These are phyloP conservation scores for Melanaphis sacchari DNA, from an alignment of 1,140 invertebrate species.

Conservation along the genomic window DNA sequence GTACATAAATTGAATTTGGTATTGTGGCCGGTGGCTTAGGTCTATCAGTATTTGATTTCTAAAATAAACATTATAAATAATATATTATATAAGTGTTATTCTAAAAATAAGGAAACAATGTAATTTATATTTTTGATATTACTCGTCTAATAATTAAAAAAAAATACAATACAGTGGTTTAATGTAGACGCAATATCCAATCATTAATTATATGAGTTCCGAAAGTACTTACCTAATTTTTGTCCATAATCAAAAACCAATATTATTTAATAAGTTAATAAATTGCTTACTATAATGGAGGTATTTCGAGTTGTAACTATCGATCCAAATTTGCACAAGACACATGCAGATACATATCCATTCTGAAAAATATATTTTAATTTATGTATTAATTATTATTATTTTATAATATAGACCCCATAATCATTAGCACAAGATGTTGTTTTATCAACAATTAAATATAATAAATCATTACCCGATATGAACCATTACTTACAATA, in stretches of 20 bases:
- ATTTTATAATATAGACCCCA: not conserved
- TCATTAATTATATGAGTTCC: not conserved
- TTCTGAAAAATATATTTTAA: not conserved
- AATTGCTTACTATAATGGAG: not conserved
- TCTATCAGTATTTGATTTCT: not conserved
- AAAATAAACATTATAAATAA: not conserved
- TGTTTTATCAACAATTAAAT: not conserved
- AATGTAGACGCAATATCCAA: not conserved
- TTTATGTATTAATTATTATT: not conserved
- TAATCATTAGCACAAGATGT: too few relatives aligned
- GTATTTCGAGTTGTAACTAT: not conserved
- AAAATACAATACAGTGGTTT: not conserved
- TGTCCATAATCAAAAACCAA: not conserved
- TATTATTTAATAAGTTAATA: not conserved
- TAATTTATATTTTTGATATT: not conserved
- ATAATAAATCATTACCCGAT: not conserved
- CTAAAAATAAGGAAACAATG: not conserved
- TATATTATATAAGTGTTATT: too few relatives aligned
- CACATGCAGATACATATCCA: not conserved
- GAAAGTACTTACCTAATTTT: not conserved
- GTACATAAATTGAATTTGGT: not conserved
- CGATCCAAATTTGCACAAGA: not conserved
- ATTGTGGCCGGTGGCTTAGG: not conserved
- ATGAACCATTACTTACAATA: too few relatives aligned
- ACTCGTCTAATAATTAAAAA: not conserved